Evolutionary conservation across 2,113 vertebrate genomes (phyloP).

Genomic region (Hemicordylus capensis): DNA sequence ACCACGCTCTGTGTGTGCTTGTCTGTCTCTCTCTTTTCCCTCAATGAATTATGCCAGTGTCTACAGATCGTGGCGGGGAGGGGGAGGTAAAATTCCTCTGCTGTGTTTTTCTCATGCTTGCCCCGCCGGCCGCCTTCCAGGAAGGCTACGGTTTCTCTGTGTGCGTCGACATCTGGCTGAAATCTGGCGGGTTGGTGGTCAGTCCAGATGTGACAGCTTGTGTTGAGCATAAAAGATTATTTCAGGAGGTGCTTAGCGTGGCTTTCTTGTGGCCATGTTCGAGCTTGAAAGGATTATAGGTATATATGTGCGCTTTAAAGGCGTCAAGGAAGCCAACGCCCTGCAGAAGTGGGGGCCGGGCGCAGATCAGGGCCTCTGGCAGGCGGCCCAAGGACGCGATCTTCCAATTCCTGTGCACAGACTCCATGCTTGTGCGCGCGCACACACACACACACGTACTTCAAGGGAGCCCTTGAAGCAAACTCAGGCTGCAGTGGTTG

Average conservation of each 20-base stretch:
- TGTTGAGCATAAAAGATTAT: slow-evolving; percentile 20
- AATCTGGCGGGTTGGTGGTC: slow-evolving; percentile 58
- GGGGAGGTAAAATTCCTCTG: not conserved
- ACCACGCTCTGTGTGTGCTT: not conserved
- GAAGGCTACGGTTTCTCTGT: not conserved
- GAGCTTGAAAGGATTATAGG: slow-evolving; percentile 63
- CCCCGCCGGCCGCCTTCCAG: slow-evolving; percentile 9
- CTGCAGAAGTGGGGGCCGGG: too few species aligned
- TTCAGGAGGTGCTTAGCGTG: slow-evolving; percentile 34
- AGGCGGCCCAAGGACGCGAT: too few species aligned
- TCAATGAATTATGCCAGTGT: not conserved
- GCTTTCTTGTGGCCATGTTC: slow-evolving; percentile 51
- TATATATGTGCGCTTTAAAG: slow-evolving; percentile 27
- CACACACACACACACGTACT: too few species aligned
- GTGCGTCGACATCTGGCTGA: slow-evolving; percentile 57
- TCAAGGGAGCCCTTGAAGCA: too few species aligned
- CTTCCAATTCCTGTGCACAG: too few species aligned
- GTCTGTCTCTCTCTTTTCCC: not conserved
- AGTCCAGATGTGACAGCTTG: slow-evolving; percentile 56
- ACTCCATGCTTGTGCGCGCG: too few species aligned
- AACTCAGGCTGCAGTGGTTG: not conserved
- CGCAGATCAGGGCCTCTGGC: too few species aligned
- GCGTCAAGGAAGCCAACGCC: too few species aligned
- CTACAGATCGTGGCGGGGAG: not conserved
- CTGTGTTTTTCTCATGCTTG: not conserved